A percentile compares a stretch with the other conserved stretches of the same genome.
phyloP scores from a whole-genome alignment of 2,797 vertebrate genomes.

The Hoplostethus mediterraneus region DNA sequence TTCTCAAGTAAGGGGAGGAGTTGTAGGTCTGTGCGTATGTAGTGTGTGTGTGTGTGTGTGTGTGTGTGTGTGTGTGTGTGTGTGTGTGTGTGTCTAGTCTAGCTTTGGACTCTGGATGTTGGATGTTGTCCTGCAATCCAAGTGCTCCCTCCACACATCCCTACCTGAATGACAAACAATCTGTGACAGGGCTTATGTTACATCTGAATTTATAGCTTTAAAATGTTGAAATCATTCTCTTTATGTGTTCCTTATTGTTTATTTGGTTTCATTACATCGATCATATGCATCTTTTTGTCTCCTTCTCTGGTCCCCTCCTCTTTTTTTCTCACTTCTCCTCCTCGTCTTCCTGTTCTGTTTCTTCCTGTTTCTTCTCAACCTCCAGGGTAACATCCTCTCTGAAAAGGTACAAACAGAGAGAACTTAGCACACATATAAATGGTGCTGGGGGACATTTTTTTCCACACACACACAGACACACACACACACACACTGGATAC shows the following conservation, averaged over 20 bases:
- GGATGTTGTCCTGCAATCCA: neutral
- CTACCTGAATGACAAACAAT: slow-evolving; percentile 3
- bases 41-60: neutral
- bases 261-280: slow-evolving; percentile 21
- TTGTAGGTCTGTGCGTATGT: neutral
- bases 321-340: slow-evolving; percentile 14
- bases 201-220: neutral
- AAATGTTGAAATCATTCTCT: slow-evolving; percentile 2
- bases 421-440: slow-evolving; percentile 4
- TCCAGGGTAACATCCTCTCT: slow-evolving; percentile 56
- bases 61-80: neutral
- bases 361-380: slow-evolving; percentile 42
- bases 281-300: slow-evolving; percentile 5
- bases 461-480: neutral
- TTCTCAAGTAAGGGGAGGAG: neutral
- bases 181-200: slow-evolving; percentile 30
- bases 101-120: neutral
- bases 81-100: slow-evolving; percentile 4
- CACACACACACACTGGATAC: neutral
- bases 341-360: slow-evolving; percentile 24
- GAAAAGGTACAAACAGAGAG: slow-evolving; percentile 17
- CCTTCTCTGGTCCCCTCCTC: neutral
- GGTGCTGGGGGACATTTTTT: no score
- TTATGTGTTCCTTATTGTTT: neutral
- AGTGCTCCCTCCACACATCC: slow-evolving; percentile 11